A percentile compares a stretch with the other conserved stretches of the same genome.
phyloP scores from a whole-genome alignment of 2,888 invertebrate species.

The Congeria kusceri region DNA sequence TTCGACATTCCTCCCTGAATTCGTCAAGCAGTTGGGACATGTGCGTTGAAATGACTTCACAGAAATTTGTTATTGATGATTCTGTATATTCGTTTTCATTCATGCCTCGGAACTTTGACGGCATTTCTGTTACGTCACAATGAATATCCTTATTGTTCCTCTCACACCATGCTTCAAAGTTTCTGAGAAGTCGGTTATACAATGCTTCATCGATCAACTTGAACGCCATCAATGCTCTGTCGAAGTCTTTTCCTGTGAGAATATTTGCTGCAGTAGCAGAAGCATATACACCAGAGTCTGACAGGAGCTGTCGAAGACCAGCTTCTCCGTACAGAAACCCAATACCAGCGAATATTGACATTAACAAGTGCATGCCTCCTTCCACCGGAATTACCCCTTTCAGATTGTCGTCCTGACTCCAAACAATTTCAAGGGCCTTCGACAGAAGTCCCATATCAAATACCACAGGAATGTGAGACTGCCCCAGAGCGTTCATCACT shows the following conservation, averaged over 20 bases:
- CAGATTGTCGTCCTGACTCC: slow-evolving; percentile 15
- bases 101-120: too few relatives aligned
- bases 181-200: slow-evolving; percentile 7
- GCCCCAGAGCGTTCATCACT: background rate
- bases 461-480: background rate
- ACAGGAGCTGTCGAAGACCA: slow-evolving; percentile 19
- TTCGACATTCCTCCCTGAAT: slow-evolving; percentile 24
- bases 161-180: slow-evolving; percentile 1
- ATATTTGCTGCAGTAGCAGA: slow-evolving; percentile 29
- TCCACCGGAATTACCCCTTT: slow-evolving; percentile 31
- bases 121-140: too few relatives aligned
- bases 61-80: too few relatives aligned
- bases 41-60: too few relatives aligned
- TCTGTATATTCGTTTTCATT: too few relatives aligned
- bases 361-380: slow-evolving; percentile 48
- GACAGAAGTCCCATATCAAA: slow-evolving; percentile 13
- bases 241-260: slow-evolving; percentile 43
- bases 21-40: slow-evolving; percentile 5
- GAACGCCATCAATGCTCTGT: slow-evolving; percentile 29
- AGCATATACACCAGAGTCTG: slow-evolving; percentile 41
- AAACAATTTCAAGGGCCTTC: slow-evolving; percentile 41
- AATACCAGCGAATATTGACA: slow-evolving; percentile 30
- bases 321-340: slow-evolving; percentile 30
- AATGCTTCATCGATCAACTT: slow-evolving; percentile 35
- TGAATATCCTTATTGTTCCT: too few relatives aligned